Evolutionary conservation across 1,140 invertebrate genomes (phyloP).

Genomic region (Tenebrio molitor): DNA sequence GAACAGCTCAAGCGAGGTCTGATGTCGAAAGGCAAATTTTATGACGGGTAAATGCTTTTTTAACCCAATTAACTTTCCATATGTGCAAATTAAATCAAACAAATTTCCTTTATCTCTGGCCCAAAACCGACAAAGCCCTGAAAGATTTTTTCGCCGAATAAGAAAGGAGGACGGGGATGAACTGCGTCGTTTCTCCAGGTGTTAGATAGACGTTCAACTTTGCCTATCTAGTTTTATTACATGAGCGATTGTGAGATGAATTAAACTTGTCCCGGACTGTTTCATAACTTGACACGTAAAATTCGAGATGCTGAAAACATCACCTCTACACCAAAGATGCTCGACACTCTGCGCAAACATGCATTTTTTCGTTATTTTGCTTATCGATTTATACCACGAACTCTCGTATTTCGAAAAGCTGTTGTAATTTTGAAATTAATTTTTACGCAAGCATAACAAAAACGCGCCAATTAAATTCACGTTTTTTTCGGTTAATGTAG

Average conservation of each 20-base stretch:
- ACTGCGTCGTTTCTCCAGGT: neutral
- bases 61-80: slow-evolving; percentile 36
- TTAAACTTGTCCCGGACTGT: slow-evolving; percentile 6
- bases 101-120: slow-evolving; percentile 1
- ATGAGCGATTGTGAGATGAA: slow-evolving; percentile 6
- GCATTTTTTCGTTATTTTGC: no score
- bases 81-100: slow-evolving; percentile 26
- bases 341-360: neutral
- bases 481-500: no score
- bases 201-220: neutral
- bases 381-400: no score
- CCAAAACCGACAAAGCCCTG: no score
- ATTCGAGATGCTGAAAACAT: no score
- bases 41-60: slow-evolving; percentile 23
- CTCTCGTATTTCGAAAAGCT: no score
- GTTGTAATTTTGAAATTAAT: no score
- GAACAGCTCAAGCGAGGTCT: neutral
- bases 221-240: slow-evolving; percentile 16
- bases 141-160: no score
- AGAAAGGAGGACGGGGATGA: no score
- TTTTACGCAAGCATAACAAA: no score
- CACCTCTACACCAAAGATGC: neutral
- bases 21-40: slow-evolving; percentile 27
- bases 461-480: no score
- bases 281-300: neutral